Base-by-base conservation (phyloP, 2,888 invertebrate genomes). In the Cremastinae sp. region DNA sequence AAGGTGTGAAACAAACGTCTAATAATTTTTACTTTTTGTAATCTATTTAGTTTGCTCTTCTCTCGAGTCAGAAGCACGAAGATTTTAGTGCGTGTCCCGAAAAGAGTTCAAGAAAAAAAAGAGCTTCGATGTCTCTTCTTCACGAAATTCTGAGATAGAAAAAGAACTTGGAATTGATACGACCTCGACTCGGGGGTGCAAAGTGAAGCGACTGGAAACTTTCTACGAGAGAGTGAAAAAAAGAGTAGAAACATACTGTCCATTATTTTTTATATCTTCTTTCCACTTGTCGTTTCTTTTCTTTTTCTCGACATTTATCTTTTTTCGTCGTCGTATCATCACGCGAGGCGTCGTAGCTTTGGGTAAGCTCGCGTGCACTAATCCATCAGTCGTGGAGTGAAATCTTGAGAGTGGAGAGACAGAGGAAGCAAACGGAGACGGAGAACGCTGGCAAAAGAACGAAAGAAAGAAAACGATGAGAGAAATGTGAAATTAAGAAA, bases 401-500 rank as follows among this genome's bases (percentile, higher is more conserved):
- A 78, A 71, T 74, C 70, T 80, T 79, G 76, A 76, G 75, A 74
- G 72, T 78, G 75, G 79, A 69, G 80, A 75, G 68, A 72, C 37
- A 14, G 12, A 66, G 41, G 47, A 78, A 69, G 65, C 71, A n/a
- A n/a, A n/a, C n/a, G n/a, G n/a, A n/a, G n/a, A n/a, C n/a, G n/a
- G n/a, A n/a, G n/a, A n/a, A n/a, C n/a, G n/a, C n/a, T n/a, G n/a
- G n/a, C n/a, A n/a, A n/a, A n/a, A n/a, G n/a, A n/a, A n/a, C n/a
- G n/a, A n/a, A n/a, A n/a, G n/a, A n/a, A n/a, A n/a, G n/a, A n/a
- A n/a, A n/a, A n/a, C n/a, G n/a, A n/a, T n/a, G n/a, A n/a, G n/a
- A n/a, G n/a, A n/a, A n/a, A n/a, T n/a, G n/a, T n/a, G n/a, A n/a
- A n/a, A n/a, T n/a, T n/a, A n/a, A n/a, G n/a, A n/a, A n/a, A n/a